Percentiles rank a stretch among this genome's conserved stretches.
These are phyloP conservation scores for Prinia subflava DNA, from an alignment of 2,113 vertebrate species.

Conservation along the genomic window DNA sequence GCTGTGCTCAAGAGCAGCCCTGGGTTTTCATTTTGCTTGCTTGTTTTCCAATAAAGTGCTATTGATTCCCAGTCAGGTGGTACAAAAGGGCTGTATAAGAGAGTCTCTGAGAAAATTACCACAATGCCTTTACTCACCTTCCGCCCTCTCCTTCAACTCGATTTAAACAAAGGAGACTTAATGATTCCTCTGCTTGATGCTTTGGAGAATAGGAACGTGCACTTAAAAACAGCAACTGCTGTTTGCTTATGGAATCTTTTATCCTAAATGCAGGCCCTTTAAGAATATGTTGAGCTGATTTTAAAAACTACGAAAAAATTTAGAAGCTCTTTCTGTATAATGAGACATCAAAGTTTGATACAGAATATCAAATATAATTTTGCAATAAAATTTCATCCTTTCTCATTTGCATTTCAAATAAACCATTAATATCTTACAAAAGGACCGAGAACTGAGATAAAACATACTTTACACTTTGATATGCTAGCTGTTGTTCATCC, in stretches of 20 bases:
- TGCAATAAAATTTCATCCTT: not conserved
- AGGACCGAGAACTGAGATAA: constrained; percentile 15
- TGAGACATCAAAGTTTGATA: constrained; percentile 38
- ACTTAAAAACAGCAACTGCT: not conserved
- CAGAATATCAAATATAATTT: not conserved
- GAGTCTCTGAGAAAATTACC: not conserved
- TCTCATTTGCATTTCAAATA: constrained; percentile 62
- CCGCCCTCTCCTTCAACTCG: not conserved
- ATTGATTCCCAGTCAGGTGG: constrained; percentile 17
- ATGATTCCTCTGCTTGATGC: not conserved
- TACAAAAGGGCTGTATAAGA: not conserved
- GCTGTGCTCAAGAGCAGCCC: not conserved
- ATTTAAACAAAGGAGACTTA: not conserved
- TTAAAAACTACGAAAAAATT: not conserved
- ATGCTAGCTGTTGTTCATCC: constrained; percentile 12
- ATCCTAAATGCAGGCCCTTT: not conserved
- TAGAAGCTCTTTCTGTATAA: not conserved
- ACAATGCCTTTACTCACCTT: not conserved
- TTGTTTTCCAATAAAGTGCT: constrained; percentile 28
- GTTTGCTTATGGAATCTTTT: not conserved
- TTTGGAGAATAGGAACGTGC: not conserved
- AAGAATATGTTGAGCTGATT: not conserved
- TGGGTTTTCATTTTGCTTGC: not conserved
- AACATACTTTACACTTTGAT: constrained; percentile 13
- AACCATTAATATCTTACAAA: constrained; percentile 47